These are phyloP conservation scores for Pogonomyrmex barbatus DNA, from an alignment of 1,140 invertebrate species.

Conservation along the genomic window DNA sequence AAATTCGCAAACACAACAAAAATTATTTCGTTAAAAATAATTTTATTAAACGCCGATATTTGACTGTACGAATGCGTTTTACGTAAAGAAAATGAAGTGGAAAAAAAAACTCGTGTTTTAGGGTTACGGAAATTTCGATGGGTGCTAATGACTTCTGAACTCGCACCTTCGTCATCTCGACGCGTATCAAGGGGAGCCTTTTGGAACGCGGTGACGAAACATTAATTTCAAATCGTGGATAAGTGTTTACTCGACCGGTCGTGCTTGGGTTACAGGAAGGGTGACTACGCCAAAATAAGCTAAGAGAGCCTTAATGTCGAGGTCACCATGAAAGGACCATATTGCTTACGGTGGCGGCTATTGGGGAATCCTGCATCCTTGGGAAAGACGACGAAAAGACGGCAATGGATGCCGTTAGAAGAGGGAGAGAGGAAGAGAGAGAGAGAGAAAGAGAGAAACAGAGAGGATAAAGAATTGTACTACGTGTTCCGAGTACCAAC, in stretches of 20 bases:
- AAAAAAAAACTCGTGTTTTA: neutral
- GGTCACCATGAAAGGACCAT: neutral
- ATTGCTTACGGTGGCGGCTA: constrained; percentile 42
- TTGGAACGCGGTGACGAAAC: constrained; percentile 69
- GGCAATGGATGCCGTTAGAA: constrained; percentile 8
- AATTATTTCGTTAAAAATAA: neutral
- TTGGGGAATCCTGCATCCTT: constrained; percentile 64
- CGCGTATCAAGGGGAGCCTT: neutral
- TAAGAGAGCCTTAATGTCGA: neutral
- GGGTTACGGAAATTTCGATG: neutral
- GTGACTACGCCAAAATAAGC: constrained; percentile 59
- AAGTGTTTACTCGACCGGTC: constrained; percentile 72
- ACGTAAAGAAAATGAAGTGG: neutral
- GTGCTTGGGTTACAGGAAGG: constrained; percentile 39
- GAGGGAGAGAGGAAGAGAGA: constrained; percentile 38
- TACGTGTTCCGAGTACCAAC: constrained; percentile 80
- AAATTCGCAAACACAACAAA: neutral
- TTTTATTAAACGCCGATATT: neutral
- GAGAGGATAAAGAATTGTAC: constrained; percentile 80
- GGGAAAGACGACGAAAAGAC: constrained; percentile 24
- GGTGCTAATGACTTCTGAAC: constrained; percentile 32
- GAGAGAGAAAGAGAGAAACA: constrained; percentile 57
- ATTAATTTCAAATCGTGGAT: constrained; percentile 73
- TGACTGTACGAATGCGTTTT: neutral
- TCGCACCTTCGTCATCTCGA: constrained; percentile 1